Evolutionary conservation across 2,797 vertebrate species (phyloP), one percentile per base, ranked within the genome.

Genomic region (Calcarius lapponicus): DNA sequence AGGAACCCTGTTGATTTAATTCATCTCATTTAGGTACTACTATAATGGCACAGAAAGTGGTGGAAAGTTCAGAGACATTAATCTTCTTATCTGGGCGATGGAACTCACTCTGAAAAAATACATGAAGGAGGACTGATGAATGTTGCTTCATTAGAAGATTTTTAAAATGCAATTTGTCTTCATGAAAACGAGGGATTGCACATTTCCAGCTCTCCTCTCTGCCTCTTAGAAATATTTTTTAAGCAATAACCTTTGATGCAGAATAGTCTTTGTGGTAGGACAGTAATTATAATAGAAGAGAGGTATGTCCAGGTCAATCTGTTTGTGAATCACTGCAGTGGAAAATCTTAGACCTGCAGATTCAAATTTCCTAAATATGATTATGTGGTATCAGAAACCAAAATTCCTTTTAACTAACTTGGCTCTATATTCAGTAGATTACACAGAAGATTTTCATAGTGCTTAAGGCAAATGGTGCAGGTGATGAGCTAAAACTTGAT

Each of bases 121-220:
- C 96, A 98, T 97, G 97, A 97, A 97, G 89, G 94, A 94, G 92
- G 73, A 87, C 95, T 97, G 97, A 98, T 97, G 96, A 98, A 98
- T 97, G 89, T 80, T 93, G 92, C 95, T 98, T 98, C 97, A 98
- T 98, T 98, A 98, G 75, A 67, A 97, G 97, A 97, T 97, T 97
- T 97, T 97, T 96, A 98, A 98, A 98, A 97, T 95, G 93, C 71
- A 96, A 97, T 98, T 98, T 98, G 90, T 98, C 98, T 98, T 97
- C 96, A 97, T 97, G 97, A 97, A 97, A 97, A 97, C 57, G 26
- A 97, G 88, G 92, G 90, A 97, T 97, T 98, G 90, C 87, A 96
- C 91, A 97, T 98, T 97, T 97, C 93, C 92, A 95, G 92, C 90
- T 97, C 97, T 97, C 89, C 96, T 50, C 43, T 88, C 70, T 89